These are phyloP conservation scores for Caenorhabditis inopinata DNA, from an alignment of 1,140 invertebrate genomes.

Conservation along the genomic window DNA sequence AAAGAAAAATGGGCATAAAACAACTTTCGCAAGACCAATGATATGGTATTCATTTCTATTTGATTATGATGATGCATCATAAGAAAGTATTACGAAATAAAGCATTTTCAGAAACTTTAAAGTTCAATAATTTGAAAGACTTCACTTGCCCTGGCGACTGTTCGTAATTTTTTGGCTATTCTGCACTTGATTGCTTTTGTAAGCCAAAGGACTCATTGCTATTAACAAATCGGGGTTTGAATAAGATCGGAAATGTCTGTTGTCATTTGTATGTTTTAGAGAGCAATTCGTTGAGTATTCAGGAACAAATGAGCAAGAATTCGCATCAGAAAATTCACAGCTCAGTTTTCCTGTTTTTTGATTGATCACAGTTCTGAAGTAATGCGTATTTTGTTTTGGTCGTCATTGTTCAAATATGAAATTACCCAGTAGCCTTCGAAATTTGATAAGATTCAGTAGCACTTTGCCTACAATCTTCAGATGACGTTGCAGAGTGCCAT, in stretches of 20 bases:
- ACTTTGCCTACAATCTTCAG: not conserved
- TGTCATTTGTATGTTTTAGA: not conserved
- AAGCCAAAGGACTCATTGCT: not conserved
- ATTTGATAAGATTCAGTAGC: not conserved
- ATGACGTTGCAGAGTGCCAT: slow-evolving; percentile 8
- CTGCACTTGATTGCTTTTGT: not conserved
- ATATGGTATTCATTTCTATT: no score
- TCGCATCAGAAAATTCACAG: not conserved
- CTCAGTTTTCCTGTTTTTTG: not conserved
- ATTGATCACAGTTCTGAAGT: not conserved
- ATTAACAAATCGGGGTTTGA: not conserved
- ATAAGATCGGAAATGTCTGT: not conserved
- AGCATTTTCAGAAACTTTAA: no score
- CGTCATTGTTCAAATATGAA: no score
- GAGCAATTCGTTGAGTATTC: not conserved
- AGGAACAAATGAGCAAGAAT: not conserved
- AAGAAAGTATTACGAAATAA: no score
- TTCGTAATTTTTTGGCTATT: not conserved
- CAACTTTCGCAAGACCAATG: no score
- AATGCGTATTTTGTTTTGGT: not conserved
- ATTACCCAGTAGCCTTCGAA: not conserved
- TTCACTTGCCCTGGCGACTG: not conserved
- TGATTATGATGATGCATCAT: no score
- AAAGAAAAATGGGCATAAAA: not conserved
- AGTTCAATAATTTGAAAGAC: no score